Evolutionary conservation across 2,888 invertebrate species (phyloP), one percentile per base, ranked within the genome.

Genomic region (Dynastes maya): DNA sequence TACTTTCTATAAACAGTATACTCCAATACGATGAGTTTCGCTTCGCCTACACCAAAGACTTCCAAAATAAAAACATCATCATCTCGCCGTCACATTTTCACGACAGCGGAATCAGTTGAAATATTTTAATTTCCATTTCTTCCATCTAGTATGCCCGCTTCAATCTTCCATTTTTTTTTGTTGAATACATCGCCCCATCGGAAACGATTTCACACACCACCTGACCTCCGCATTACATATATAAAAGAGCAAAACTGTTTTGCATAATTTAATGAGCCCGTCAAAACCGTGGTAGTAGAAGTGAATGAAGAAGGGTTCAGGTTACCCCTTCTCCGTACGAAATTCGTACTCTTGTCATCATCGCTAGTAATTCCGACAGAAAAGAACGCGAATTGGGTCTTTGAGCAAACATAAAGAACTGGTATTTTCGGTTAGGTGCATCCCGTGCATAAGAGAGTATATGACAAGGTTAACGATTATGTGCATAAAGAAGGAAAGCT

Each of bases 221-320:
- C 29, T 61, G 27, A 61, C 22, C 9, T 61, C 27, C 29, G 29
- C 9, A 29, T 32, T 29, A 13, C 63, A 32, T 27, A 29, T 8
- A 63, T 29, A 74, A 83, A 82, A 83, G 83, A 82, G 79, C 83
- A 83, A 82, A 82, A 81, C 83, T 86, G 11, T 45, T 86, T 86
- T 86, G 83, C 87, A 87, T 86, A 86, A 86, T 87, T 86, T 87
- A 86, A 86, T 86, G 86, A 86, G 86, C 84, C 82, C 81, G 84
- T 81, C 85, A 84, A 83, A 85, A 63, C 32, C 63, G 29, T 29
- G 11, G 29, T 27, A 85, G 45, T 45, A 45, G 11, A 45, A 45
- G 45, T 5, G 32, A 37, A 45, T 11, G 8, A 45, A 45, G 45
- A 45, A 85, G 85, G 86, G 85, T 85, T 86, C 45, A 45, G 8